Evolutionary conservation across 2,888 invertebrate species (phyloP).

Genomic region (Pterostichus madidus): DNA sequence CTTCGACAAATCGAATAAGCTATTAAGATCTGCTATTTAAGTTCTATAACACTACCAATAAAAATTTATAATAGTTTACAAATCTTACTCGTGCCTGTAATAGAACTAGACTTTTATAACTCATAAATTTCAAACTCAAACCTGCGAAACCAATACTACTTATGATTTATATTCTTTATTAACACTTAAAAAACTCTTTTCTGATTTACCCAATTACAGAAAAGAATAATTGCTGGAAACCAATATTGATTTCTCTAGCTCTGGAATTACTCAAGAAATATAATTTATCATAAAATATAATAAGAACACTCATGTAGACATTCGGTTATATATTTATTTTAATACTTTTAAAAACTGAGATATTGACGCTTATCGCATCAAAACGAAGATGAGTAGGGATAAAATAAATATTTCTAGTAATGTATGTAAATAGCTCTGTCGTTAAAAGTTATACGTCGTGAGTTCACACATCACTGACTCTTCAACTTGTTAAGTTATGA

Average conservation of each 20-base stretch:
- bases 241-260: slow-evolving; percentile 10
- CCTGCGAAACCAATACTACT: slow-evolving; percentile 29
- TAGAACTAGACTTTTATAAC: slow-evolving; percentile 40
- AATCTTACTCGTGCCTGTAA: slow-evolving; percentile 32
- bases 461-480: no score
- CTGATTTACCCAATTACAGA: slow-evolving; percentile 19
- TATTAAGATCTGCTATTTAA: neutral
- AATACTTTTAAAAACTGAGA: no score
- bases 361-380: no score
- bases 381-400: no score
- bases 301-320: no score
- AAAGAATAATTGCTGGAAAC: slow-evolving; percentile 29
- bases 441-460: no score
- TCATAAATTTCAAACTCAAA: slow-evolving; percentile 39
- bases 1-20: neutral
- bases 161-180: slow-evolving; percentile 48
- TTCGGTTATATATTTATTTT: no score
- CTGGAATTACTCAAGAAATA: no score
- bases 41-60: slow-evolving; percentile 13
- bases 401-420: no score
- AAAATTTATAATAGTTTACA: slow-evolving; percentile 53
- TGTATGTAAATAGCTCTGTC: no score
- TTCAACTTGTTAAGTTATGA: no score
- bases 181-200: slow-evolving; percentile 32
- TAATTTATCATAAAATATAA: no score